Base-by-base conservation (phyloP, 1,140 invertebrate species). In the Brachionus koreanus region DNA sequence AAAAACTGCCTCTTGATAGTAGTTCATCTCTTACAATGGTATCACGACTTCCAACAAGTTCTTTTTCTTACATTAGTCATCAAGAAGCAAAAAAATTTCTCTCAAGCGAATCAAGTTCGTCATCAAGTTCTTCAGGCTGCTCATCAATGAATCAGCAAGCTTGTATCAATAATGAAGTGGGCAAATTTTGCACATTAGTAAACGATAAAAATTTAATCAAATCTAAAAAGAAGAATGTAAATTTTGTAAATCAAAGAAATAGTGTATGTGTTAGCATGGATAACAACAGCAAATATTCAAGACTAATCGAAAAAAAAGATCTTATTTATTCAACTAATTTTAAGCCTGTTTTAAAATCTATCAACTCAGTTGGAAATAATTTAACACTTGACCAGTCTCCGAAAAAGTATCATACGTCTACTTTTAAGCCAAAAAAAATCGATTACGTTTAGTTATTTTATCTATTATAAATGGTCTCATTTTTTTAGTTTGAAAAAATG, bases 211-310 rank as follows among this genome's bases (percentile, higher is more conserved):
- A 43, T 49, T 12, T 46, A 12, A 29, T 16, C 25, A 74, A 25
- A 13, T 43, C 39, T 46, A 74, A 74, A 74, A 74, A 74, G 37
- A 46, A 74, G 23, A 43, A 74, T 46, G 65, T 69, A 69, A 69
- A 69, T 69, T 74, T 74, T 74, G 69, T 74, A 46, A 72, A 72
- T 42, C 67, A 72, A 42, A 12, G 69, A 46, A 74, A 74, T 74
- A 74, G 69, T 46, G 13, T 74, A 46, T 74, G 69, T 49, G 69
- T 43, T 9, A 37, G 13, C 13, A 39, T 74, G 16, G 69, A 74
- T 13, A 12, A 12, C 5, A 74, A 46, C 12, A 42, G 13, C 35
- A 72, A 46, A 74, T 25, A 5, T 25, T 19, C 12, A 25, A 74
- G 42, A 19, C 42, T 16, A 46, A 5, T 35, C 6, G 69, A 74